phyloP scores from a whole-genome alignment of 2,888 invertebrate genomes.

The Bombyx huttoni region DNA sequence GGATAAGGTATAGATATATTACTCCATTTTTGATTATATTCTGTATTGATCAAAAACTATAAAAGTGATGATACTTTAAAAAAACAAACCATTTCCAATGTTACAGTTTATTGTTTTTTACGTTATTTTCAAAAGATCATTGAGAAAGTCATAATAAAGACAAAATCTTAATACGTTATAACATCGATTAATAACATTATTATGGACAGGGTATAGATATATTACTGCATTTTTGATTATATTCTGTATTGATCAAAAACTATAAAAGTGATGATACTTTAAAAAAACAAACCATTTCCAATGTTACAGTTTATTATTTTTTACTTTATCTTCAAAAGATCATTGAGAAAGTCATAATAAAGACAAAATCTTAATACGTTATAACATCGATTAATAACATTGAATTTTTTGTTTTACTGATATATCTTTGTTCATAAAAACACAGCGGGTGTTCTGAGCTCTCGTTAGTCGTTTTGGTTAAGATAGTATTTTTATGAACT shows the following conservation, averaged over 20 bases:
- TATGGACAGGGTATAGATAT: too few relatives aligned
- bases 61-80: too few relatives aligned
- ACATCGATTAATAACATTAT: conserved; percentile 26
- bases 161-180: conserved; percentile 7
- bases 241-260: too few relatives aligned
- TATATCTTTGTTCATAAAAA: conserved; percentile 61
- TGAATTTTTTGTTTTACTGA: conserved; percentile 37
- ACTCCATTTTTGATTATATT: too few relatives aligned
- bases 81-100: too few relatives aligned
- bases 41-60: too few relatives aligned
- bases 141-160: conserved; percentile 11
- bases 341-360: conserved; percentile 6
- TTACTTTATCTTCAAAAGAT: background rate
- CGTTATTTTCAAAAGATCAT: background rate
- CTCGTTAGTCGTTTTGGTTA: conserved; percentile 53
- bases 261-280: too few relatives aligned
- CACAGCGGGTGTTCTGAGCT: conserved; percentile 50
- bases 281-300: too few relatives aligned
- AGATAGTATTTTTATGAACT: conserved; percentile 64
- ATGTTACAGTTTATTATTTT: too few relatives aligned
- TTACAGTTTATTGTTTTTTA: too few relatives aligned
- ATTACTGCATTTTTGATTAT: too few relatives aligned
- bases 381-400: conserved; percentile 26
- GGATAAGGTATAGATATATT: too few relatives aligned
- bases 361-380: conserved; percentile 12